Evolutionary conservation across 2,113 vertebrate genomes (phyloP), one percentile per base, ranked within the genome.

Genomic region (Dascyllus trimaculatus): DNA sequence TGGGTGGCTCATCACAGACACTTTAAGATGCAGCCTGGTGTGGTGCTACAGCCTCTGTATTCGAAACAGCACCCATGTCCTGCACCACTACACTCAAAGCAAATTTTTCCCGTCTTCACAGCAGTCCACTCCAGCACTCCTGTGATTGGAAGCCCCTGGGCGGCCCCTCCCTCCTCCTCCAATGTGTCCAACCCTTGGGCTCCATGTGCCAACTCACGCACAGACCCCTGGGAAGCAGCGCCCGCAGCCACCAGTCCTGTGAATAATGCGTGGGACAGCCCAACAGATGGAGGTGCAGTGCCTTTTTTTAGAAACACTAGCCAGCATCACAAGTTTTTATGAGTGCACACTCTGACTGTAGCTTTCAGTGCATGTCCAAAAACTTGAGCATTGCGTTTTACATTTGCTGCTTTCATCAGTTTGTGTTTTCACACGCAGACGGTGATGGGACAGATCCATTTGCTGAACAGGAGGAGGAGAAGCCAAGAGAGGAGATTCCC

Each of bases 211-310:
- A 92, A 94, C 70, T 84, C 93, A 0, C 88, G 91, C 68, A 87
- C 93, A 9, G 96, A 96, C 79, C 96, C 94, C 0, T 98, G 97
- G 97, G 95, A 96, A 75, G 90, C 95, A 78, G 91, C 91, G 48
- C 94, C 95, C 84, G 82, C 72, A 61, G 87, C 83, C 51, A 75
- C 89, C 53, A 91, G 88, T 91, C 87, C 89, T 73, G 63, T 89
- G 88, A 2, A 88, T 71, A 26, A 78, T 22, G 2, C 48, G 67
- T 46, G 94, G 93, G 84, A 94, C 91, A 62, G 78, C 76, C 79
- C 86, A 60, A 67, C 79, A 58, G 85, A 90, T 4, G 45, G 52
- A 71, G 92, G 93, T 94, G 10, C 11, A 35, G 17, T 49, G 7
- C 3, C 21, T 32, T 35, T 15, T 45, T 29, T 48, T 19, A 74